Evolutionary conservation across 1,140 invertebrate genomes (phyloP).

Genomic region (Rhyzopertha dominica): DNA sequence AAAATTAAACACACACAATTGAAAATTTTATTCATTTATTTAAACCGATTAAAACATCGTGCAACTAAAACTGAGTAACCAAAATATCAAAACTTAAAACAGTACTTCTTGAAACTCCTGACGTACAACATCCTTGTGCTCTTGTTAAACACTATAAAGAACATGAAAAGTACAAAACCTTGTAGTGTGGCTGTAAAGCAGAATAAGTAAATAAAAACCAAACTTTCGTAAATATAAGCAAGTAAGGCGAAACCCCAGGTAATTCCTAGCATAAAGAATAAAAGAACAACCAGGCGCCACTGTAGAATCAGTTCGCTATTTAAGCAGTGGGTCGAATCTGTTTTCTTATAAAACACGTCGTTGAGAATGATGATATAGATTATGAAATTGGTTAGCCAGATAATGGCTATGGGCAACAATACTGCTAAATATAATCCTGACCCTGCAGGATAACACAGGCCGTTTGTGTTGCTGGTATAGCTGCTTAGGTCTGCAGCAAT

Average conservation of each 20-base stretch:
- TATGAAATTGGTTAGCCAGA: conserved; percentile 51
- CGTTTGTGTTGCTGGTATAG: conserved; percentile 42
- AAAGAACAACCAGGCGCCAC: conserved; percentile 53
- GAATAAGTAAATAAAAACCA: conserved; percentile 56
- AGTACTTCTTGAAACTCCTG: too few species aligned
- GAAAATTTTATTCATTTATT: too few species aligned
- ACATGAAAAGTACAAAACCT: conserved; percentile 60
- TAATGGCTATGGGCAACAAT: conserved; percentile 51
- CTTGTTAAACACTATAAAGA: conserved; percentile 58
- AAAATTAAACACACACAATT: too few species aligned
- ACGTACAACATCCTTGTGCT: conserved; percentile 49
- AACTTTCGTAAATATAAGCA: conserved; percentile 47
- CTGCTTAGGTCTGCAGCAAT: conserved; percentile 46
- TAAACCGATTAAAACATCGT: too few species aligned
- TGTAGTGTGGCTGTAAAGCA: conserved; percentile 58
- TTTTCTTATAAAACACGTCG: conserved; percentile 48
- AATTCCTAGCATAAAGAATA: conserved; percentile 60
- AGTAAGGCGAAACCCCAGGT: conserved; percentile 61
- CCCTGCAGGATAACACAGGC: conserved; percentile 56
- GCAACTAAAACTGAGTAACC: too few species aligned
- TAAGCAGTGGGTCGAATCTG: too few species aligned
- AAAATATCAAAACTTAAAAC: too few species aligned
- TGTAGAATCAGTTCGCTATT: conserved; percentile 53
- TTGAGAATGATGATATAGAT: conserved; percentile 55
- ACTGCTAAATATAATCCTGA: conserved; percentile 50